A percentile compares a stretch with the other conserved stretches of the same genome.
Conservation (phyloP, 2,113 vertebrate species). For the Albula glossodonta region DNA sequence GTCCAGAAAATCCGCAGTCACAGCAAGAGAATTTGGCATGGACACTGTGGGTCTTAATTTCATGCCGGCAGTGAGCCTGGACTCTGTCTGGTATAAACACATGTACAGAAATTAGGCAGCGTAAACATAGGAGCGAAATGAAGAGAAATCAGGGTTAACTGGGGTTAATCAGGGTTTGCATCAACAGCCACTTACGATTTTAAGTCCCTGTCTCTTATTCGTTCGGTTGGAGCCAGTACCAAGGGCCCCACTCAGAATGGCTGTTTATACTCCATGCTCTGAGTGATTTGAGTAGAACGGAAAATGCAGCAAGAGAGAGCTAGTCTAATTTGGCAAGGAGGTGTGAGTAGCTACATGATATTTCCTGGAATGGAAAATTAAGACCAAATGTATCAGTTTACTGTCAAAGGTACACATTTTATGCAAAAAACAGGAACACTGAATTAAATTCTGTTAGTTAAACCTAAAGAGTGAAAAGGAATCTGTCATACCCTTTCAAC, state of each 20-base stretch:
- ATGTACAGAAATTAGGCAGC: background rate
- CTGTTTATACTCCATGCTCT: background rate
- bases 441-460: background rate
- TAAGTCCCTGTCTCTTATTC: background rate
- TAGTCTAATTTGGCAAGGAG: background rate
- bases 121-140: background rate
- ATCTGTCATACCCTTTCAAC: background rate
- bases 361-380: background rate
- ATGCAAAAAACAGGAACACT: background rate
- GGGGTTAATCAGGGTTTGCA: background rate
- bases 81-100: background rate
- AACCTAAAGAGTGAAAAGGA: background rate
- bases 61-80: no score
- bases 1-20: no score
- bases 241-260: background rate
- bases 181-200: background rate
- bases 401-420: background rate
- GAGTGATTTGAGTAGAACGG: background rate
- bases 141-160: background rate
- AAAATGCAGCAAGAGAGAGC: background rate
- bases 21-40: no score
- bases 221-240: background rate
- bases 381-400: background rate
- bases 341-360: background rate
- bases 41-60: no score